Evolutionary conservation across 1,140 invertebrate species (phyloP), one percentile per base, ranked within the genome.

Genomic region (Olivierus martensii): DNA sequence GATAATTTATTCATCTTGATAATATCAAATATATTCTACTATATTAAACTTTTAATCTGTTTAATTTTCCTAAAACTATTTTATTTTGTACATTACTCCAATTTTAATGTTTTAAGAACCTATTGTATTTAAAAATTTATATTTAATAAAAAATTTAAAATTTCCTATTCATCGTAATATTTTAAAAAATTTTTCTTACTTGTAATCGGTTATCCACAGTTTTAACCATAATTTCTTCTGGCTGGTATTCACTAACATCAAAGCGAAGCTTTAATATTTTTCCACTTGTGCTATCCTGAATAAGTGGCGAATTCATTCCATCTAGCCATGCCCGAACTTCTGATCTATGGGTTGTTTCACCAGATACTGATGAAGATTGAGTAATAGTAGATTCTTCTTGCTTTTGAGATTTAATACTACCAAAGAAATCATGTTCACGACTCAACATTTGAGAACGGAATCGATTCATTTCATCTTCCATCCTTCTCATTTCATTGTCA

Each of bases 391-490:
- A 51, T 7, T 46, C 46, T 39, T 46, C 46, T 59, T 70, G 71
- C 15, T 71, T 68, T 48, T 77, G 75, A 7, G 62, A 63, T 15
- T 62, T 61, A 1, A 18, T 54, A 21, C 50, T 55, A 21, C 53
- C 53, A 39, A 60, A 55, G 15, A 61, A 52, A 6, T 57, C 46
- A n/a, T 42, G 83, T 71, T 93, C 88, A 61, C 85, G 77, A 68
- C 90, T 89, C 80, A 91, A 84, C 48, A 95, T 74, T 69, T 94
- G 89, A 53, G 83, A 83, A 58, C 92, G 77, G 75, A 96, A 93
- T 72, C 86, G 84, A 67, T 84, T 83, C 92, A 96, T 97, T 73
- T 96, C 92, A 61, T 95, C 90, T 73, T 97, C 92, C 87, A 96
- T 95, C 73, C 89, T 87, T 62, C 82, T 77, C 92, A 96, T 96